Conservation (phyloP, 2,888 invertebrate genomes). For the Sabatieria punctata region DNA sequence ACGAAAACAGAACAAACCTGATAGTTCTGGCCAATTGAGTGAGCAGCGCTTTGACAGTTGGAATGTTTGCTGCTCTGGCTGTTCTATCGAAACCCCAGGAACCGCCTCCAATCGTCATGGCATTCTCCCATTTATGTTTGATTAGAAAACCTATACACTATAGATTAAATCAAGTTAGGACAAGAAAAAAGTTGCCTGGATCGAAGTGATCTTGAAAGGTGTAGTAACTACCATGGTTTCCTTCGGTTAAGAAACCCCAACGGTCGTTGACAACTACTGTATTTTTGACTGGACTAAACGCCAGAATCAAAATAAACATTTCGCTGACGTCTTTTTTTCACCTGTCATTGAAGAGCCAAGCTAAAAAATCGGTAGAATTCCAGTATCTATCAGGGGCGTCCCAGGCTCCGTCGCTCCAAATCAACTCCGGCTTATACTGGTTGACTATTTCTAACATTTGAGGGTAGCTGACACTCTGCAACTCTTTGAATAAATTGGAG, state of each 20-base stretch:
- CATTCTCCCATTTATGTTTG: conserved; percentile 42
- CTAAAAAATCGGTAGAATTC: conserved; percentile 59
- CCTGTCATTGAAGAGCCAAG: conserved; percentile 80
- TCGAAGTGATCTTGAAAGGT: conserved; percentile 68
- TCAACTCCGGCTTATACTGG: conserved; percentile 46
- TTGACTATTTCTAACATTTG: conserved; percentile 31
- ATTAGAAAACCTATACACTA: no score
- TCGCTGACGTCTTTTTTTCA: no score
- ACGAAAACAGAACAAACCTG: conserved; percentile 25
- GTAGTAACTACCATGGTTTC: conserved; percentile 71
- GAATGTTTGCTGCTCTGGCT: conserved; percentile 25
- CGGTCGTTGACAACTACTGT: conserved; percentile 79
- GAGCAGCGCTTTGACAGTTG: conserved; percentile 21
- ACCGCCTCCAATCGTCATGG: conserved; percentile 36
- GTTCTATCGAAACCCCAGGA: conserved; percentile 39
- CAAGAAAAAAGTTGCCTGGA: no score
- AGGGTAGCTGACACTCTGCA: no score
- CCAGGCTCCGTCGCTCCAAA: conserved; percentile 94
- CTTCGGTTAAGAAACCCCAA: conserved; percentile 63
- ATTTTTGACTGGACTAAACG: conserved; percentile 49
- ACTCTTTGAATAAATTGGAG: no score
- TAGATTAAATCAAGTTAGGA: no score
- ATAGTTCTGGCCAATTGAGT: conserved; percentile 27
- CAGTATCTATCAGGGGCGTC: conserved; percentile 55
- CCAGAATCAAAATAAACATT: neutral